Conservation (phyloP, 2,113 vertebrate genomes). For the Meles meles region DNA sequence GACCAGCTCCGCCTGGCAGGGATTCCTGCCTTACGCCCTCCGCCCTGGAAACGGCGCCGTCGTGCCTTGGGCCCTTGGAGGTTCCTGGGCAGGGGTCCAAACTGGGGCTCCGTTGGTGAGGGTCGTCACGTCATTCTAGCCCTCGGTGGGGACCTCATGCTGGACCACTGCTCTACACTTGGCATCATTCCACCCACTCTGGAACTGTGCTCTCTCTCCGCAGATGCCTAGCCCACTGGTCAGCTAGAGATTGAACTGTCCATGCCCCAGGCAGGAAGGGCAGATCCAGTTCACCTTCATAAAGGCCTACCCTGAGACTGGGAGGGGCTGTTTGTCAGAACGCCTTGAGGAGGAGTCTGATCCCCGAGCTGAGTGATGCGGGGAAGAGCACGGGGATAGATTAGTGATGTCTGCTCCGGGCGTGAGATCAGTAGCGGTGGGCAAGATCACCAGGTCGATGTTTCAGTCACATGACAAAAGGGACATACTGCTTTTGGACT, state of each 20-base stretch:
- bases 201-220: neutral
- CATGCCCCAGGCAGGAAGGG: neutral
- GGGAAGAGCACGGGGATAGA: neutral
- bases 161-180: neutral
- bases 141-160: neutral
- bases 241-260: neutral
- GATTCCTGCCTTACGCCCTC: neutral
- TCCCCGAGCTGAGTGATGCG: neutral
- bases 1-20: neutral
- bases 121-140: neutral
- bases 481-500: neutral
- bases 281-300: neutral
- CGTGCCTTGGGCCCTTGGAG: neutral
- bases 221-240: neutral
- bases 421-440: neutral
- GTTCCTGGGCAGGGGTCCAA: neutral
- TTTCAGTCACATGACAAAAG: neutral
- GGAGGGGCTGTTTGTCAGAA: neutral
- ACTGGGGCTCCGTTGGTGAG: neutral
- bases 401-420: conserved; percentile 21
- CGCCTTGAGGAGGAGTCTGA: rapidly evolving
- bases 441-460: too few species aligned
- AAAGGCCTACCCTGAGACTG: neutral
- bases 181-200: neutral
- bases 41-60: neutral